phyloP scores from a whole-genome alignment of 2,113 vertebrate genomes.

The Morone saxatilis region DNA sequence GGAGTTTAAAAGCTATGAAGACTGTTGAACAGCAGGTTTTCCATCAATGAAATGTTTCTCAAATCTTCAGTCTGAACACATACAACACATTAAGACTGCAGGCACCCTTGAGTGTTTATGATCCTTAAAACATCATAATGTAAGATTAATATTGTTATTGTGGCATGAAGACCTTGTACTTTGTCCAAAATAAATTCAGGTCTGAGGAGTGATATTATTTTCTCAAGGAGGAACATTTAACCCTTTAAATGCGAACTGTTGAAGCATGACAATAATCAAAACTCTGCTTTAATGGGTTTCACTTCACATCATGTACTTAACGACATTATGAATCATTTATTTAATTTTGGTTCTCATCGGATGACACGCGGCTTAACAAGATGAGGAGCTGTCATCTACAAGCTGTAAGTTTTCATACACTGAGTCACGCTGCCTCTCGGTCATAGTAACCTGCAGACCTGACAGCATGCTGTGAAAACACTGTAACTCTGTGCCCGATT shows the following conservation, averaged over 20 bases:
- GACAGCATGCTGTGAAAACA: not conserved
- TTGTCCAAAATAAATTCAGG: not conserved
- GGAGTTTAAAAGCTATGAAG: no score
- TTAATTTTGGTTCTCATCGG: not conserved
- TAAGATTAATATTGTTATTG: not conserved
- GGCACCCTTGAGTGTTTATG: not conserved
- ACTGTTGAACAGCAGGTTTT: not conserved
- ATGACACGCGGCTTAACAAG: not conserved
- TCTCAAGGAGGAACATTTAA: not conserved
- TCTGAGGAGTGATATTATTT: not conserved
- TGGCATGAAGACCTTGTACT: not conserved
- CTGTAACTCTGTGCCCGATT: not conserved
- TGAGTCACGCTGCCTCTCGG: not conserved
- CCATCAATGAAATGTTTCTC: not conserved
- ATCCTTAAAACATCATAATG: not conserved
- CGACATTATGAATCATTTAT: not conserved
- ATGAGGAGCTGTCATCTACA: not conserved
- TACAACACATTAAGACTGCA: not conserved
- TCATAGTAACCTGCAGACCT: not conserved
- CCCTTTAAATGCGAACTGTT: not conserved
- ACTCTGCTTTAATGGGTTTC: not conserved
- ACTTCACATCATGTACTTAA: not conserved
- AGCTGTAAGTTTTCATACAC: not conserved
- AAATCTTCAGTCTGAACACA: not conserved
- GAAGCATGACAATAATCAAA: not conserved